phyloP scores from a whole-genome alignment of 2,888 invertebrate species.

The Lacanobia oleracea region DNA sequence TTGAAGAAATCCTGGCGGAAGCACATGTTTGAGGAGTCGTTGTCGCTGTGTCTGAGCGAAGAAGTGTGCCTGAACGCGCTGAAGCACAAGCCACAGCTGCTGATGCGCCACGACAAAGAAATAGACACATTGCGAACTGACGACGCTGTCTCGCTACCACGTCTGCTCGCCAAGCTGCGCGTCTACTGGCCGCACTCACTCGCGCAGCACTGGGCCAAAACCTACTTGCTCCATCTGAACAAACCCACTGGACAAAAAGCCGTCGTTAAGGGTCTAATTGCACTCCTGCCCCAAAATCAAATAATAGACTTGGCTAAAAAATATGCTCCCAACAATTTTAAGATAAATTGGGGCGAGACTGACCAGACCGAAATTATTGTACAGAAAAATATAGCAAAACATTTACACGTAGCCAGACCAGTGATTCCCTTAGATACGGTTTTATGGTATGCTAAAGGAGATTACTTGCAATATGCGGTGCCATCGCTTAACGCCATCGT shows the following conservation, averaged over 20 bases:
- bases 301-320: slow-evolving; percentile 71
- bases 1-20: slow-evolving; percentile 78
- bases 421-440: slow-evolving; percentile 72
- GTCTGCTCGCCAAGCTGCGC: slow-evolving; percentile 76
- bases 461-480: slow-evolving; percentile 81
- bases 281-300: slow-evolving; percentile 71
- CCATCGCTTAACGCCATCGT: slow-evolving; percentile 79
- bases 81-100: slow-evolving; percentile 78
- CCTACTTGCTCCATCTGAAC: slow-evolving; percentile 69
- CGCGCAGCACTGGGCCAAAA: slow-evolving; percentile 69
- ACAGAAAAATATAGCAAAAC: slow-evolving; percentile 79
- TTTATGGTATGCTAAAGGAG: slow-evolving; percentile 80
- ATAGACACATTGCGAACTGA: slow-evolving; percentile 69
- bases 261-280: slow-evolving; percentile 72
- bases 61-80: slow-evolving; percentile 78
- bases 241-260: slow-evolving; percentile 71
- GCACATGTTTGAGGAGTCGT: slow-evolving; percentile 78
- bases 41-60: slow-evolving; percentile 71
- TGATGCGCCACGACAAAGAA: slow-evolving; percentile 68
- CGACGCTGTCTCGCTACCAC: slow-evolving; percentile 67
- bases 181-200: slow-evolving; percentile 78
- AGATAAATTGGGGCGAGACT: slow-evolving; percentile 78
- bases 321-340: slow-evolving; percentile 72
- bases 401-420: slow-evolving; percentile 79
- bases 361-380: slow-evolving; percentile 72